Percentiles rank a stretch among this genome's conserved stretches.
Conservation (phyloP, 2,888 invertebrate species). For the Halictus quadricinctus region DNA sequence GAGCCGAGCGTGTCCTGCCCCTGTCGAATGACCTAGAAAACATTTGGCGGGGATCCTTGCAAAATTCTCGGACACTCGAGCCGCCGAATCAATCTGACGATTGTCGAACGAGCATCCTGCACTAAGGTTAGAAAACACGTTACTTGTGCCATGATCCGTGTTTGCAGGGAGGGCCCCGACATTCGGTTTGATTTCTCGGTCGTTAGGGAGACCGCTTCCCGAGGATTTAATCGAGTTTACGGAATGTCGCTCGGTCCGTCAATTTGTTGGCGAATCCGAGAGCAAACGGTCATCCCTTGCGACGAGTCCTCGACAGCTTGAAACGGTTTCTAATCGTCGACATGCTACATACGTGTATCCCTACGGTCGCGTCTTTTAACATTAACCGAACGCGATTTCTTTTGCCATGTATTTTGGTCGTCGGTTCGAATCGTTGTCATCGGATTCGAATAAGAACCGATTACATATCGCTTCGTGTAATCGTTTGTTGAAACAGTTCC, state of each 20-base stretch:
- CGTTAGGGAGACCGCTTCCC: conserved; percentile 27
- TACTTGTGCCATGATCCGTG: neutral
- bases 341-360: neutral
- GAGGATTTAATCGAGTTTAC: conserved; percentile 39
- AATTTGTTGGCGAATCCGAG: conserved; percentile 33
- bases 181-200: conserved; percentile 33
- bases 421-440: neutral
- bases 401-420: neutral
- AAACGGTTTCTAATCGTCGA: neutral
- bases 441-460: neutral
- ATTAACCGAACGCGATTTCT: neutral
- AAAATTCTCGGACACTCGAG: conserved; percentile 9
- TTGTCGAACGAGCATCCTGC: neutral
- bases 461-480: neutral
- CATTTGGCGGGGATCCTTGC: conserved; percentile 63
- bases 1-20: conserved; percentile 56
- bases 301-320: neutral
- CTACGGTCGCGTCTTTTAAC: neutral
- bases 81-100: neutral
- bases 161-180: neutral
- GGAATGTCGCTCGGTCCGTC: conserved; percentile 22
- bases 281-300: neutral
- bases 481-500: neutral
- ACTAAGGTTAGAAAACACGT: conserved; percentile 54
- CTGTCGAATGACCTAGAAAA: conserved; percentile 67